These are phyloP conservation scores for Lytechinus variegatus DNA, from an alignment of 35 echinoderm and acorn worm genomes.

Conservation along the genomic window DNA sequence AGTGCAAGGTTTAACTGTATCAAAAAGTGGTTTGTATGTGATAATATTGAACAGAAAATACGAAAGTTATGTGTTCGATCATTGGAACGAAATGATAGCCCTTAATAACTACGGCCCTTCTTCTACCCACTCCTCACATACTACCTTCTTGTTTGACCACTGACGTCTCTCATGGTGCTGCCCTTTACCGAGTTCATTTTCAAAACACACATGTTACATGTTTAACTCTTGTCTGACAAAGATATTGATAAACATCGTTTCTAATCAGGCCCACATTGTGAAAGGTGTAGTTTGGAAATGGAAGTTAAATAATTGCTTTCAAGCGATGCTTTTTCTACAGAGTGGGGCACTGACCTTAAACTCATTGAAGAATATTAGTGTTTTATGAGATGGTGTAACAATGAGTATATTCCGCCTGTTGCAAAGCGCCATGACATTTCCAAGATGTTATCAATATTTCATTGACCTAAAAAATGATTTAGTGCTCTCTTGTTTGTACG, in stretches of 20 bases:
- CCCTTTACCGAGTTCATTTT: background rate
- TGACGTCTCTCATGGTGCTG: background rate
- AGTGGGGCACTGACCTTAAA: conserved; percentile 28
- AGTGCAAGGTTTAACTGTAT: too few species aligned
- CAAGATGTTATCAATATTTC: background rate
- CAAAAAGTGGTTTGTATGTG: too few species aligned
- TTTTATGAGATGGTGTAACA: background rate
- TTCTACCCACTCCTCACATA: background rate
- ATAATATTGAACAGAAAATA: too few species aligned
- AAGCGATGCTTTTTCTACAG: conserved; percentile 16
- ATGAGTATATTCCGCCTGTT: background rate
- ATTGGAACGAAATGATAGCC: too few species aligned
- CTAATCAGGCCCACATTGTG: conserved; percentile 13
- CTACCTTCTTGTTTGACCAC: background rate
- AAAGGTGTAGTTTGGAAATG: conserved; percentile 42
- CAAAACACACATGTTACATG: background rate
- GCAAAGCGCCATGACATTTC: background rate
- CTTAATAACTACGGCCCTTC: too few species aligned
- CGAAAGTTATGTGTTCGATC: too few species aligned
- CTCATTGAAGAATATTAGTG: background rate
- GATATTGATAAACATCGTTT: background rate
- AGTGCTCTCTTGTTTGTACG: background rate
- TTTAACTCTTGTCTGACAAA: background rate
- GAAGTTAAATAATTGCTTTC: conserved; percentile 44
- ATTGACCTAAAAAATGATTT: background rate